Evolutionary conservation across 2,888 invertebrate genomes (phyloP).

Genomic region (Orthosia gracilis): DNA sequence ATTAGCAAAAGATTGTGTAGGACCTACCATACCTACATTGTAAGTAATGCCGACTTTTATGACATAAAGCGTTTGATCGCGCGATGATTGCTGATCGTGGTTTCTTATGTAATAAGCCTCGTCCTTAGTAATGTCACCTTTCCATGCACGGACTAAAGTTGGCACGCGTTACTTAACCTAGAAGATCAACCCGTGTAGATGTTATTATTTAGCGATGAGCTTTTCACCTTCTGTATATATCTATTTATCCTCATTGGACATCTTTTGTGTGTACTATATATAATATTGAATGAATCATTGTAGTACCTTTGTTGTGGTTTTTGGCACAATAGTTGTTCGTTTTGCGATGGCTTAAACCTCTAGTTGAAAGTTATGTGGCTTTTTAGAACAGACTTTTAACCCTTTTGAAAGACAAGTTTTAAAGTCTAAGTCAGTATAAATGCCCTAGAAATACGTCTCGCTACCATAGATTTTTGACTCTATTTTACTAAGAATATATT

Average conservation of each 20-base stretch:
- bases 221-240: neutral
- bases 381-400: neutral
- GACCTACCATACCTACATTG: no score
- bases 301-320: slow-evolving; percentile 35
- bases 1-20: no score
- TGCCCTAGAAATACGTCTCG: neutral
- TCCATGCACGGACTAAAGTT: no score
- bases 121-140: no score
- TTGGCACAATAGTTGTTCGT: slow-evolving; percentile 3
- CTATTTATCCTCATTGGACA: neutral
- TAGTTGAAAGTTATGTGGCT: slow-evolving; percentile 17
- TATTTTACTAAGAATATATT: neutral
- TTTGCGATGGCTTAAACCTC: neutral
- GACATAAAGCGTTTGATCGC: no score
- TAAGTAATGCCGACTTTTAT: no score
- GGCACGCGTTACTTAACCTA: no score
- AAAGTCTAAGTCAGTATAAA: neutral
- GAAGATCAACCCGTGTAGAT: no score
- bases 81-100: no score
- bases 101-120: no score
- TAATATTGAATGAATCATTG: slow-evolving; percentile 12
- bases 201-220: no score
- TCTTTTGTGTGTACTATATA: neutral
- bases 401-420: neutral
- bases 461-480: no score